phyloP scores from a whole-genome alignment of 1,140 invertebrate genomes.

The Drosophila santomea region DNA sequence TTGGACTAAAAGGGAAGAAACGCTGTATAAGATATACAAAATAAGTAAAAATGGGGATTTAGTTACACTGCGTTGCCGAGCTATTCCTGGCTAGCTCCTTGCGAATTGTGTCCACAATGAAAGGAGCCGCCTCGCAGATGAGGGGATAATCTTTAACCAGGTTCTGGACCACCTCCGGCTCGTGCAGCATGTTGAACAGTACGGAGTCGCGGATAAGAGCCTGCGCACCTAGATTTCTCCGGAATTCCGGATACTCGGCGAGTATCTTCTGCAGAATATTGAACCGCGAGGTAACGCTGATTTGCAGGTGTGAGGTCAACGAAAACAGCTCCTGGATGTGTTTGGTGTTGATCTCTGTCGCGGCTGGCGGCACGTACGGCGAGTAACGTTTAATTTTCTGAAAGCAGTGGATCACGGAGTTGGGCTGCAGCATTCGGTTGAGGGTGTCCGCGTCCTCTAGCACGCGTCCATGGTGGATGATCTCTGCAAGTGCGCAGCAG shows the following conservation, averaged over 20 bases:
- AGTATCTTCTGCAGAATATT: slow-evolving; percentile 81
- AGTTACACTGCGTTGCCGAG: slow-evolving; percentile 66
- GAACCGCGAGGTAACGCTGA: slow-evolving; percentile 75
- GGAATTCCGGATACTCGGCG: slow-evolving; percentile 80
- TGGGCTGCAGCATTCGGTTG: slow-evolving; percentile 52
- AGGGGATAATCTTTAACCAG: slow-evolving; percentile 75
- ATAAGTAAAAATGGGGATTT: too few relatives aligned
- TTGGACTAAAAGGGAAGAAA: slow-evolving; percentile 43
- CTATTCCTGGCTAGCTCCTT: slow-evolving; percentile 76
- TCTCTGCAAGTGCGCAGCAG: slow-evolving; percentile 57
- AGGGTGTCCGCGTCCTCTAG: slow-evolving; percentile 60
- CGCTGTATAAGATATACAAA: not conserved
- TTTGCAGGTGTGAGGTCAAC: slow-evolving; percentile 78
- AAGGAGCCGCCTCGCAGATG: slow-evolving; percentile 77
- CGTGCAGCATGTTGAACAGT: slow-evolving; percentile 74
- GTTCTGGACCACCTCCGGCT: slow-evolving; percentile 75
- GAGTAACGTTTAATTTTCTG: slow-evolving; percentile 65
- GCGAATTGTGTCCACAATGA: slow-evolving; percentile 80
- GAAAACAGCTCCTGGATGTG: slow-evolving; percentile 75
- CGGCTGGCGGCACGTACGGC: slow-evolving; percentile 63
- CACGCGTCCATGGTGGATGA: slow-evolving; percentile 67
- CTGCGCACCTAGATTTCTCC: slow-evolving; percentile 79
- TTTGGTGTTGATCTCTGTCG: slow-evolving; percentile 62
- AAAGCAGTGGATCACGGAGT: slow-evolving; percentile 75
- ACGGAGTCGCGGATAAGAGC: slow-evolving; percentile 80